phyloP scores from a whole-genome alignment of 2,113 vertebrate species.

The Alces alces region DNA sequence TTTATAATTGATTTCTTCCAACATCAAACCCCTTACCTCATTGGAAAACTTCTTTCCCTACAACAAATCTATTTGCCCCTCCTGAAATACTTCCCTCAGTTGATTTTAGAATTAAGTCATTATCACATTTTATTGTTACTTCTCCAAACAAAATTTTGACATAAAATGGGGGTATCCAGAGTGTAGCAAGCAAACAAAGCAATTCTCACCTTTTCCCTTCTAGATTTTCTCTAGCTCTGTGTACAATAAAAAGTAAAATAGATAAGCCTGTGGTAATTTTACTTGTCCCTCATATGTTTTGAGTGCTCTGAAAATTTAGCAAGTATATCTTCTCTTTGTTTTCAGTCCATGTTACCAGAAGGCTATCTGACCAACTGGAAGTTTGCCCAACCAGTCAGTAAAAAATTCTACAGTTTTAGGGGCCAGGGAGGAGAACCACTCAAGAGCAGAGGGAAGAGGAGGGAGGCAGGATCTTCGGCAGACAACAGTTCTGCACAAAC shows the following conservation, averaged over 20 bases:
- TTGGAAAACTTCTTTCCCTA: not conserved
- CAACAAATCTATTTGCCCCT: not conserved
- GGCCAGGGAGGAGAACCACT: not conserved
- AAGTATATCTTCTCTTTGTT: not conserved
- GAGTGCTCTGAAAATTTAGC: not conserved
- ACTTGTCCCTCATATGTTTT: not conserved
- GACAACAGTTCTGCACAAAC: not conserved
- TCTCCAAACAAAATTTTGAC: not conserved
- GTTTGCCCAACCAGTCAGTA: not conserved
- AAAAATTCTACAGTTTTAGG: not conserved
- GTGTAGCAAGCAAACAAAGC: not conserved
- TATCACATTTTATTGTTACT: not conserved
- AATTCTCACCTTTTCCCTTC: not conserved
- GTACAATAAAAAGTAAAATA: not conserved
- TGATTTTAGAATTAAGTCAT: not conserved
- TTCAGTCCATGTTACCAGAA: not conserved
- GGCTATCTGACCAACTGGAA: not conserved
- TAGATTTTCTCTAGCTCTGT: not conserved
- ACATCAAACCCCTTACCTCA: not conserved
- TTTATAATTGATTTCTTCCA: not conserved
- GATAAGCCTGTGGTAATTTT: not conserved
- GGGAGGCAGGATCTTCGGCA: not conserved
- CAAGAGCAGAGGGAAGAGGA: not conserved
- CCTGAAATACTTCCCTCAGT: not conserved
- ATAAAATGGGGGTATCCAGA: not conserved